Percentiles rank a stretch among this genome's conserved stretches.
Evolutionary conservation across 2,888 invertebrate species (phyloP).

Genomic region (Tinea pellionella): DNA sequence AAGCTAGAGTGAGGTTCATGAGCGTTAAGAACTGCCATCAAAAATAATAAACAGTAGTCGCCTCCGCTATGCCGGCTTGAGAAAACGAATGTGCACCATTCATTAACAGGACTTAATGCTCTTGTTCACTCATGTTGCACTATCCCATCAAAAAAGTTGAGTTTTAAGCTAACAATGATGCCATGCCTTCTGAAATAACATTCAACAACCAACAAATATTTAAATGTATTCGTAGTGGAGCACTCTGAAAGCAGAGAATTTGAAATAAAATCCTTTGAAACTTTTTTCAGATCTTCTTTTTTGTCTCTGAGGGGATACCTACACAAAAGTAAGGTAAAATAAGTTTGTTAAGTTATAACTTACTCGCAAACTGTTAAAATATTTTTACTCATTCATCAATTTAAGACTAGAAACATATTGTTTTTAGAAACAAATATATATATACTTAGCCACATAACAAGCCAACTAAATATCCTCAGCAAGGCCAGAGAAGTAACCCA

Average conservation of each 20-base stretch:
- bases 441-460: neutral
- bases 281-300: conserved; percentile 31
- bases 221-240: conserved; percentile 43
- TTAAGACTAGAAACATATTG: too few species aligned
- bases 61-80: too few species aligned
- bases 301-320: conserved; percentile 29
- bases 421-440: too few species aligned
- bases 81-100: too few species aligned
- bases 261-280: conserved; percentile 36
- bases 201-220: conserved; percentile 25
- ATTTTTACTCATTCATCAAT: neutral
- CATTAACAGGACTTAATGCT: too few species aligned
- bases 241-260: conserved; percentile 30
- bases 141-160: neutral
- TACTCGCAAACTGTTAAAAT: neutral
- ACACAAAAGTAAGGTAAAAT: conserved; percentile 34
- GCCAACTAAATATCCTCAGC: neutral
- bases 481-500: neutral
- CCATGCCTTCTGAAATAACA: neutral
- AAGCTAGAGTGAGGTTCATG: too few species aligned
- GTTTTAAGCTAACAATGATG: neutral
- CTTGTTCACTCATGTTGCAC: too few species aligned
- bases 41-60: too few species aligned
- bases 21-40: too few species aligned
- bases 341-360: conserved; percentile 25